Conservation (phyloP, 2,888 invertebrate species). For the Chrysodeixis includens region DNA sequence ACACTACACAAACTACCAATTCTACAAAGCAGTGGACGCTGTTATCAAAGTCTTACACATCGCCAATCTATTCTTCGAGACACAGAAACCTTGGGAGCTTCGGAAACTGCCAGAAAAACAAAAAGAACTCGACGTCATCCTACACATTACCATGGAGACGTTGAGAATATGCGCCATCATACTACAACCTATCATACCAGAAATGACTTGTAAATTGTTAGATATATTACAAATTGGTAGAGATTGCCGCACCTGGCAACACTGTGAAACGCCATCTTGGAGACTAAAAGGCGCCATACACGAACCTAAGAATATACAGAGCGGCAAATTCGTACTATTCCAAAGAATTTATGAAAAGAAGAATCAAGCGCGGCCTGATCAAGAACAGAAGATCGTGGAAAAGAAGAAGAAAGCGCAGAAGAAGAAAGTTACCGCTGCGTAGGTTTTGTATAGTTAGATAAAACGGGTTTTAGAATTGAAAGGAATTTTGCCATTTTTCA, state of each 20-base stretch:
- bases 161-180: constrained; percentile 92
- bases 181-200: constrained; percentile 96
- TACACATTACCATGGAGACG: constrained; percentile 96
- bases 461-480: constrained; percentile 43
- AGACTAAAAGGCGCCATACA: constrained; percentile 75
- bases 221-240: constrained; percentile 90
- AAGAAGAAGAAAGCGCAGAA: constrained; percentile 59
- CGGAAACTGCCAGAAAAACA: constrained; percentile 89
- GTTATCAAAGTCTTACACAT: constrained; percentile 93
- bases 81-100: constrained; percentile 96
- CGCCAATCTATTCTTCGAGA: constrained; percentile 96
- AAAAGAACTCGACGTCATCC: constrained; percentile 91
- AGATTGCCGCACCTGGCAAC: constrained; percentile 75
- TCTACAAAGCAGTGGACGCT: constrained; percentile 95
- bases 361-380: constrained; percentile 16
- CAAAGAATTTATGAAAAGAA: constrained; percentile 82
- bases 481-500: neutral
- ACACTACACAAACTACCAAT: constrained; percentile 93
- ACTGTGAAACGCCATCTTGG: constrained; percentile 82
- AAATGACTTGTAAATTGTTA: constrained; percentile 91
- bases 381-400: constrained; percentile 17
- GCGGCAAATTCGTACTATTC: constrained; percentile 83
- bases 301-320: constrained; percentile 79
- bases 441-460: constrained; percentile 17
- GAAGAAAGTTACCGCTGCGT: constrained; percentile 71